Base-by-base conservation (phyloP, 2,113 vertebrate genomes). In the Cyprinodon variegatus region DNA sequence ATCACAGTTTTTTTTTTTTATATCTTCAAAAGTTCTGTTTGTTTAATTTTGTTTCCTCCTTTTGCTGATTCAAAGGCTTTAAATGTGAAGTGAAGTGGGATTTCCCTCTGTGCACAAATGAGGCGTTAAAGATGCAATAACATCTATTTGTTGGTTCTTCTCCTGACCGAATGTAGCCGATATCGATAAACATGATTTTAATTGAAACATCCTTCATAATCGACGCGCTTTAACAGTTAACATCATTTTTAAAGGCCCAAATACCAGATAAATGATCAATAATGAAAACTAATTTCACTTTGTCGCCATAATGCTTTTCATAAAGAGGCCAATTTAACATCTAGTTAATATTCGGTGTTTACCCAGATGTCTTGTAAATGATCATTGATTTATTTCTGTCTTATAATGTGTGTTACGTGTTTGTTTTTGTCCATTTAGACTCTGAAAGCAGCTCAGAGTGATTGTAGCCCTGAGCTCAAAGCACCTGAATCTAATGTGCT, bases 401-500 rank as follows among this genome's bases (percentile, higher is more conserved):
- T 61, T 3, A n/a, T 10, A 48, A 22, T 22, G 22, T 62, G 45
- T 48, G 48, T 43, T 29, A 11, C 41, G 70, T 53, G 10, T 50
- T 22, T 43, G 20, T 48, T 53, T 13, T 46, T 46, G 63, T 63
- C 8, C 41, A 13, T 46, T 66, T 29, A 60, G 50, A 22, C 22
- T 65, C 64, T 70, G 17, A 40, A 72, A 45, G 50, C 4, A 11
- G 39, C 36, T 17, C 13, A 36, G 14, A 57, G 9, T 68, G 22
- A 77, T 77, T 74, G 45, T 41, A 38, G 20, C 41, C 66, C 11
- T 72, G 62, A 71, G 72, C 36, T 72, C n/a, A 50, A 39, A 71
- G 70, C 76, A 74, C 76, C 72, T 89, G 71, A 82, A 82, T 78
- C 48, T 48, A 69, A 45, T 65, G 38, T 74, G 73, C 76, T 13